phyloP scores from a whole-genome alignment of 2,888 invertebrate species.

The Neoitamus cyanurus region DNA sequence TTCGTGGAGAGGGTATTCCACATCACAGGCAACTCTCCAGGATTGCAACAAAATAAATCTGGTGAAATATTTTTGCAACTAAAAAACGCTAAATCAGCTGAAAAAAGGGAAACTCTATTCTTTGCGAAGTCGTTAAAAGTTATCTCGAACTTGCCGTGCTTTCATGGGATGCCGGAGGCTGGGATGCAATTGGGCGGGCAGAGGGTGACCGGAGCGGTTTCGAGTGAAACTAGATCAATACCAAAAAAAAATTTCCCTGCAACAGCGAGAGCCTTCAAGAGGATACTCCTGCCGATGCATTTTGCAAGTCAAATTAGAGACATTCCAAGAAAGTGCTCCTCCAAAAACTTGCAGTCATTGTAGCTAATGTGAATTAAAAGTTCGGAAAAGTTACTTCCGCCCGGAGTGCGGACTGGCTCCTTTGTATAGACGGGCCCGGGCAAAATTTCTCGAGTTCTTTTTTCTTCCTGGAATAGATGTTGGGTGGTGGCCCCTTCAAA shows the following conservation, averaged over 20 bases:
- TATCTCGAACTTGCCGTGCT: neutral
- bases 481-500: neutral
- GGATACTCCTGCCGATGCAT: constrained; percentile 17
- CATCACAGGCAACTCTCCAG: too few species aligned
- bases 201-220: neutral
- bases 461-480: neutral
- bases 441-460: neutral
- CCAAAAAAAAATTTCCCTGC: constrained; percentile 6
- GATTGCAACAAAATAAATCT: neutral
- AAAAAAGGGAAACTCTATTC: neutral
- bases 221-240: neutral
- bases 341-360: constrained; percentile 27
- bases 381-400: constrained; percentile 29
- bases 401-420: neutral
- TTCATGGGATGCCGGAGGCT: neutral
- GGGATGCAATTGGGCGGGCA: neutral
- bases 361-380: constrained; percentile 42
- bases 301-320: constrained; percentile 39
- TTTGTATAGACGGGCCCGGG: neutral
- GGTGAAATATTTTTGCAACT: neutral
- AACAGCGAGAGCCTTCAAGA: neutral
- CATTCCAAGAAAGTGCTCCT: constrained; percentile 28
- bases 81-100: neutral
- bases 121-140: constrained; percentile 10
- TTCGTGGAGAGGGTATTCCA: too few species aligned